Conservation (phyloP, 2,113 vertebrate species). For the Caracal caracal region DNA sequence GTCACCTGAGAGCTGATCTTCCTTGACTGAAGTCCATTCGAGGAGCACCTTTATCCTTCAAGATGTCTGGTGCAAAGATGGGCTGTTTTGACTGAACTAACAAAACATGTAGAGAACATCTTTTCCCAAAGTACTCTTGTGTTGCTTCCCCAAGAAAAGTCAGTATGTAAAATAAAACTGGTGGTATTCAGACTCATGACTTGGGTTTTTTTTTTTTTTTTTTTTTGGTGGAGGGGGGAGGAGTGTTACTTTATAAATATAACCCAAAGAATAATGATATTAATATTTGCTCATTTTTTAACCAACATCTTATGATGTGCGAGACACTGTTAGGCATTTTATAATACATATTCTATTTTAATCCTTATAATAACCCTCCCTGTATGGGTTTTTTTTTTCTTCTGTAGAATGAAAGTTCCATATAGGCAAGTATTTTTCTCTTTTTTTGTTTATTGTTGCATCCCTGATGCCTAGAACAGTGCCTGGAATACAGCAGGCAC, state of each 20-base stretch:
- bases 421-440: neutral
- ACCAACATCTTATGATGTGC: neutral
- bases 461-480: neutral
- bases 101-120: conserved; percentile 58
- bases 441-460: neutral
- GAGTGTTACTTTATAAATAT: neutral
- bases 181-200: neutral
- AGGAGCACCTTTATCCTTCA: conserved; percentile 38
- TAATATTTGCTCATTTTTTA: neutral
- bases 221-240: no score
- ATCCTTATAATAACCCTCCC: neutral
- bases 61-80: conserved; percentile 48
- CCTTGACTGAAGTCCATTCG: conserved; percentile 52
- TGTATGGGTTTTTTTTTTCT: neutral
- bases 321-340: neutral
- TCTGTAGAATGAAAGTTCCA: neutral
- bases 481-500: neutral
- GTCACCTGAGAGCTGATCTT: conserved; percentile 63
- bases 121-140: neutral
- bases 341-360: neutral
- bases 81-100: conserved; percentile 53
- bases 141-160: conserved; percentile 25
- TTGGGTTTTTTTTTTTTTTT: neutral
- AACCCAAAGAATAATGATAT: neutral
- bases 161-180: conserved; percentile 16